Base-by-base conservation (phyloP, 1,140 invertebrate species). In the Zaprionus capensis region DNA sequence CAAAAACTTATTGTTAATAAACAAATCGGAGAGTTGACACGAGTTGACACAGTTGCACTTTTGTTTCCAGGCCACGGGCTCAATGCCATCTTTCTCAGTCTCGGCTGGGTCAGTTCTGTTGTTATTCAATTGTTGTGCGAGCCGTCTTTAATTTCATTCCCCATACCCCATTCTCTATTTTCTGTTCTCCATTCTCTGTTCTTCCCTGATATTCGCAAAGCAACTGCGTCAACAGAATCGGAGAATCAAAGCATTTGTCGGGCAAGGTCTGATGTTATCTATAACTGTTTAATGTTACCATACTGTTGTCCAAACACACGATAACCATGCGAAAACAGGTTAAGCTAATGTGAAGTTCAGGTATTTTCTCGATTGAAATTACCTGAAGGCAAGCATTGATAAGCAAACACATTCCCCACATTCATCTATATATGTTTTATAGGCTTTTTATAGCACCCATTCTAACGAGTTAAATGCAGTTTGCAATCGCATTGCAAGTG, bases 101-200 rank as follows among this genome's bases (percentile, higher is more conserved):
- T 67, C 49, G 38, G 41, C 66, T 68, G 71, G 76, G 71, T 74
- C 76, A 78, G 76, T 78, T 68, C 62, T 68, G 69, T 38, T 77
- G 20, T 74, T 46, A 62, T 38, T 17, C 15, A 44, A 63, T 62
- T 62, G 15, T 69, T 69, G 17, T 63, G 71, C 57, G 31, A 68
- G 14, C 22, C 44, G 26, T 57, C 44, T 56, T 26, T 31, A 51
- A 51, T 66, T 57, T 22, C n/a, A 51, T 9, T 24, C 46, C 38
- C 14, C 28, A 28, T 28, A 14, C 46, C 4, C 14, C 4, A 3
- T 22, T 12, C 20, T 14, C 17, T 12, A 22, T 22, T n/a, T n/a
- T n/a, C n/a, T n/a, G 2, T 11, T 26, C 14, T 61, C 17, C 22
- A 11, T 31, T 61, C 17, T 44, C 38, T 31, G 15, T 26, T 34